A percentile compares a stretch with the other conserved stretches of the same genome.
Evolutionary conservation across 2,888 invertebrate species (phyloP).

Genomic region (Meiosimyza platycephala): DNA sequence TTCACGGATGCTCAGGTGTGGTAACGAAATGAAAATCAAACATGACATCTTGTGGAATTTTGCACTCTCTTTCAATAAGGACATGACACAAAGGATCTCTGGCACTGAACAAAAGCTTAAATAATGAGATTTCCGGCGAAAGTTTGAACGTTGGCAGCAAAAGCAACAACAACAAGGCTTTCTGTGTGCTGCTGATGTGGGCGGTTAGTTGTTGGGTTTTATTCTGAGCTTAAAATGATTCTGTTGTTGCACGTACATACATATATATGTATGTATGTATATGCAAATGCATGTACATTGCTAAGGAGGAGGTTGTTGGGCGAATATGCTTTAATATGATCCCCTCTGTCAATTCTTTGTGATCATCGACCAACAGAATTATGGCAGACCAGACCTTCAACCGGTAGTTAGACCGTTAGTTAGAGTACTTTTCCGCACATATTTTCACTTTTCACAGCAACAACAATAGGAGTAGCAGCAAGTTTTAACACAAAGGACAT

Average conservation of each 20-base stretch:
- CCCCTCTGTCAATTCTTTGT: neutral
- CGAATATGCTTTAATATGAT: too few species aligned
- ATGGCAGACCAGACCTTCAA: neutral
- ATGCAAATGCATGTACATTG: neutral
- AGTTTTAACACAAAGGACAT: conserved; percentile 54
- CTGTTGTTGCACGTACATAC: neutral
- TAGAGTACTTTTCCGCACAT: conserved; percentile 44
- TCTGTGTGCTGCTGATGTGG: too few species aligned
- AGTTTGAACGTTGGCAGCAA: conserved; percentile 20
- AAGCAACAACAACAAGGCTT: neutral
- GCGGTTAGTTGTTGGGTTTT: too few species aligned
- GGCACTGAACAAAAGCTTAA: conserved; percentile 47
- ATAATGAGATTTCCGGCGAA: conserved; percentile 63
- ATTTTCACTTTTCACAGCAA: conserved; percentile 59
- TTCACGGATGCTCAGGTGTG: conserved; percentile 4
- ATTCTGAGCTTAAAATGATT: neutral
- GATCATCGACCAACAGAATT: neutral
- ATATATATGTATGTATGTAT: neutral
- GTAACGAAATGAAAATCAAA: neutral
- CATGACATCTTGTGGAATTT: conserved; percentile 12
- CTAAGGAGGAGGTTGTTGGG: neutral
- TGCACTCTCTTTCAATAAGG: conserved; percentile 1
- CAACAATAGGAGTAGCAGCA: too few species aligned
- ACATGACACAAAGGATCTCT: conserved; percentile 8
- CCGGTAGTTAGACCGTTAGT: neutral